phyloP scores from a whole-genome alignment of 2,797 vertebrate genomes.

The Chloroceryle amazona region DNA sequence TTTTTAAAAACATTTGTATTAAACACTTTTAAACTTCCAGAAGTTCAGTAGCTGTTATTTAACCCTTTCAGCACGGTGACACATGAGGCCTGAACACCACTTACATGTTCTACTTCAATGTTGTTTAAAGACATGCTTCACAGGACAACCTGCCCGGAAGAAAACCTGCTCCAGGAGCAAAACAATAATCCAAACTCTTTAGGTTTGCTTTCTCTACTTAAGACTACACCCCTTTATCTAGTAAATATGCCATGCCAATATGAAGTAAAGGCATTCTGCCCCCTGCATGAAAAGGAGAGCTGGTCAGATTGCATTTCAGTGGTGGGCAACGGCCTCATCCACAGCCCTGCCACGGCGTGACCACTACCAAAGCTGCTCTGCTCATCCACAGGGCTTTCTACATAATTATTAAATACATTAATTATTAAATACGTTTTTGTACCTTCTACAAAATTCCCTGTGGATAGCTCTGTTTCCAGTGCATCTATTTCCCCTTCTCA shows the following conservation, averaged over 20 bases:
- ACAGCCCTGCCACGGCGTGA: fast-evolving
- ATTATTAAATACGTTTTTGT: too few relatives aligned
- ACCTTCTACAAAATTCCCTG: neutral
- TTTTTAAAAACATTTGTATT: neutral
- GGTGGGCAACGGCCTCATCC: neutral
- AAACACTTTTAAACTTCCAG: neutral
- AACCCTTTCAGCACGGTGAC: neutral
- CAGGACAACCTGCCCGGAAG: neutral
- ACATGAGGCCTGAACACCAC: neutral
- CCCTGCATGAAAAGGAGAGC: neutral
- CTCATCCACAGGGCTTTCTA: neutral
- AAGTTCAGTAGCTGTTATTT: neutral
- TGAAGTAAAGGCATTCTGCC: neutral
- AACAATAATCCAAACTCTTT: neutral
- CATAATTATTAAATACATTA: too few relatives aligned
- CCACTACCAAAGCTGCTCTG: neutral
- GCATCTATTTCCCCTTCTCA: neutral
- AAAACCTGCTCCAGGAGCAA: neutral
- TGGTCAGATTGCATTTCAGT: neutral
- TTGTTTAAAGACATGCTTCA: neutral
- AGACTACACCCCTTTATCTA: neutral
- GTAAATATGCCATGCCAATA: neutral
- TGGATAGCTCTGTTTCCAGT: fast-evolving
- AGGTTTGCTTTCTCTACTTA: neutral
- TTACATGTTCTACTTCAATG: neutral